Percentiles rank a stretch among this genome's conserved stretches.
Evolutionary conservation across 2,797 vertebrate species (phyloP).

Genomic region (Sebastes umbrosus): DNA sequence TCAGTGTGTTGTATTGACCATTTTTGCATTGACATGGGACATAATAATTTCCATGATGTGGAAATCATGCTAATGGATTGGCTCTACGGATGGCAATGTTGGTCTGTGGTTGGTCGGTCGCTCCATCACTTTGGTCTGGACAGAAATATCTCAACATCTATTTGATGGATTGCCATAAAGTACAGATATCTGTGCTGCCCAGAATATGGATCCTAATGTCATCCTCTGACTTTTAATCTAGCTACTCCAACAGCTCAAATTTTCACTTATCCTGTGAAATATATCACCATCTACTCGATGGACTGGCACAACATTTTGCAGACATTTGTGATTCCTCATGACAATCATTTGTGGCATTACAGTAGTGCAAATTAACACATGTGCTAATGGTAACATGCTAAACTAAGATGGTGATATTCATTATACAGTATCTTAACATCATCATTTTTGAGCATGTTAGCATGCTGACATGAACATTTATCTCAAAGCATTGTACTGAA

Average conservation of each 20-base stretch:
- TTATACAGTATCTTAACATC: not conserved
- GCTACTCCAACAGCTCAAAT: too few species aligned
- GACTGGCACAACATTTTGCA: not conserved
- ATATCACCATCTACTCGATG: too few species aligned
- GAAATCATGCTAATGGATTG: not conserved
- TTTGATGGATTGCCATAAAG: too few species aligned
- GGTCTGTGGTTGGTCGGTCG: too few species aligned
- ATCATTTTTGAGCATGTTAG: not conserved
- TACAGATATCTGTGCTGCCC: accelerated
- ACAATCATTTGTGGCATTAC: not conserved
- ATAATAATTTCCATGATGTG: not conserved
- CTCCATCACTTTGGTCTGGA: too few species aligned
- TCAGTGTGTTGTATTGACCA: not conserved
- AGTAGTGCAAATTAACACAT: not conserved
- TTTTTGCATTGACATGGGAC: not conserved
- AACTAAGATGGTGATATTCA: too few species aligned
- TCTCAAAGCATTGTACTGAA: too few species aligned
- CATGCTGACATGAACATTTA: too few species aligned
- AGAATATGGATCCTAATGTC: too few species aligned
- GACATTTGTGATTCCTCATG: not conserved
- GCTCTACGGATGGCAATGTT: not conserved
- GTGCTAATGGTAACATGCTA: not conserved
- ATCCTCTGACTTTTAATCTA: too few species aligned
- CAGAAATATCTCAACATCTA: too few species aligned
- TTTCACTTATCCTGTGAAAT: too few species aligned